Conservation (phyloP, 2,113 vertebrate species). For the Eleginops maclovinus region DNA sequence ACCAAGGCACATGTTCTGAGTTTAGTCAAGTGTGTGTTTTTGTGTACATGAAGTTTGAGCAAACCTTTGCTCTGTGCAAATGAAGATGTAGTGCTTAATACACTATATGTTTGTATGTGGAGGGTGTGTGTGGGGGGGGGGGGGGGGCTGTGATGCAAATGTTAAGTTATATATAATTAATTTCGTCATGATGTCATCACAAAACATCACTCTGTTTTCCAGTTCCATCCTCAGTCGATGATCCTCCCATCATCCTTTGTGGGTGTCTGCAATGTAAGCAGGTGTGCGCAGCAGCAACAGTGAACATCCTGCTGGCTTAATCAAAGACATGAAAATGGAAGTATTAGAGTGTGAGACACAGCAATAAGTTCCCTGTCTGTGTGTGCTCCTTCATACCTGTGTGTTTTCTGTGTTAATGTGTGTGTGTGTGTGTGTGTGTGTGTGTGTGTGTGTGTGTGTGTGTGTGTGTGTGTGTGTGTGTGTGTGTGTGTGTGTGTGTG, state of each 20-base stretch:
- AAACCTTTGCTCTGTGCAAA: slow-evolving; percentile 38
- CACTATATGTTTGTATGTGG: not conserved
- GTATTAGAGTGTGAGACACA: slow-evolving; percentile 23
- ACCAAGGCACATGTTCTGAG: slow-evolving; percentile 36
- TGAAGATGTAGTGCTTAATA: not conserved
- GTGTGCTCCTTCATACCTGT: not conserved
- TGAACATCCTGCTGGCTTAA: slow-evolving; percentile 64
- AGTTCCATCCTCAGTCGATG: slow-evolving; percentile 33
- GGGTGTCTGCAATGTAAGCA: slow-evolving; percentile 53
- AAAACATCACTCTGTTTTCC: slow-evolving; percentile 39
- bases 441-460: slow-evolving; percentile 12
- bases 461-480: slow-evolving; percentile 11
- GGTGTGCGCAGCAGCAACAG: slow-evolving; percentile 59
- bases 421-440: not conserved
- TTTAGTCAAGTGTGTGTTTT: not conserved
- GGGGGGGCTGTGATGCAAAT: not conserved
- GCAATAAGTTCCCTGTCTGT: not conserved
- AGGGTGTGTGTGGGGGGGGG: too few species aligned
- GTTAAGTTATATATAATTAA: slow-evolving; percentile 16
- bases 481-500: slow-evolving; percentile 8
- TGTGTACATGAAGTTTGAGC: slow-evolving; percentile 23
- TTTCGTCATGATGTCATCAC: slow-evolving; percentile 7
- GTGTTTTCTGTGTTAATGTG: too few species aligned
- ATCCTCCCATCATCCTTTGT: slow-evolving; percentile 58
- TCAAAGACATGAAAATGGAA: slow-evolving; percentile 71